Evolutionary conservation across 2,888 invertebrate genomes (phyloP), one percentile per base, ranked within the genome.

Genomic region (Lepidochrysops patricia): DNA sequence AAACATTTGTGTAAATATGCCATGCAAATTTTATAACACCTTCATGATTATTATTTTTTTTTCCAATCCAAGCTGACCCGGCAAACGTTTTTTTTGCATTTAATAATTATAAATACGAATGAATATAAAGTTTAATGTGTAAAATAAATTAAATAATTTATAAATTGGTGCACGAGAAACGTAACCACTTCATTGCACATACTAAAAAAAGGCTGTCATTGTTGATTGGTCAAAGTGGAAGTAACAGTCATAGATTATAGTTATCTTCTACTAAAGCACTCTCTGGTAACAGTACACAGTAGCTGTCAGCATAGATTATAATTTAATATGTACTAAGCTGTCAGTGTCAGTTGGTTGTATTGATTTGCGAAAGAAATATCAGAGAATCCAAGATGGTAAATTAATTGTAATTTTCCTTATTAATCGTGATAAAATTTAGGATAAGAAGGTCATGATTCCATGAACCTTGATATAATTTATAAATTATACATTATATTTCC

Each of bases 381-480:
- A 29, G 9, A 66, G 67, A 67, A 64, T 66, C 67, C 76, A 84
- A 84, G 81, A 87, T 87, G 87, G 87, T 87, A 87, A 85, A 66
- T 77, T 13, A 78, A 85, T 81, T 82, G 65, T 0, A 57, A 66
- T 66, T 75, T 80, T 76, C 64, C 67, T 2, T 1, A 49, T 19
- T 67, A 81, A 87, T 87, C 87, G 60, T 56, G 35, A 0, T n/a
- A 35, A 15, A 57, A 62, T 72, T 61, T 7, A 0, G 12, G 1
- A 1, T 49, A 62, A 57, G 15, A 37, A 34, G 34, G 9, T 7
- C 4, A n/a, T 5, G 1, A 54, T 58, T 12, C n/a, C 1, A 12
- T 58, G 43, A 5, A 19, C 9, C 1, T 23, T 27, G 58, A 2
- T 61, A 6, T 66, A 68, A 76, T 74, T 68, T 64, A 63, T 32